Evolutionary conservation across 1,140 invertebrate species (phyloP).

Genomic region (Magallana ariakensis): DNA sequence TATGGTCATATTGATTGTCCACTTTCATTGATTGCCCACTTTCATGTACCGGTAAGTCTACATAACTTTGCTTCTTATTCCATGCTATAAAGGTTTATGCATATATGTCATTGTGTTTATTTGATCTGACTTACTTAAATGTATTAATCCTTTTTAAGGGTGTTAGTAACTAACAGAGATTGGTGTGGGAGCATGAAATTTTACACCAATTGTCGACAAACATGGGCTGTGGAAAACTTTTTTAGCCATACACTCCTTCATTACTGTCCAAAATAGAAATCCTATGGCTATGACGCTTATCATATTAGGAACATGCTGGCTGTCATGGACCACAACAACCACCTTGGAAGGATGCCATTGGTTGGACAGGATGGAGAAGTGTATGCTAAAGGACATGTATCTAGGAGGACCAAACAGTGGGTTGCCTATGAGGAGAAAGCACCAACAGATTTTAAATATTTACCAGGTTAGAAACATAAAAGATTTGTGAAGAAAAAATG

Average conservation of each 20-base stretch:
- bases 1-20: no score
- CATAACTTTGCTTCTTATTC: neutral
- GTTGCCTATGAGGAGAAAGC: neutral
- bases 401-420: slow-evolving; percentile 12
- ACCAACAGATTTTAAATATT: neutral
- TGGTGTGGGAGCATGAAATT: neutral
- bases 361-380: neutral
- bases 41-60: neutral
- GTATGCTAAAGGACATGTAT: neutral
- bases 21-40: neutral
- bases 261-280: neutral
- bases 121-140: no score
- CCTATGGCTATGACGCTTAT: slow-evolving; percentile 2
- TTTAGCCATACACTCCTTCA: neutral
- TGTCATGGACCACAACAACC: slow-evolving; percentile 15
- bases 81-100: neutral
- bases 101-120: neutral
- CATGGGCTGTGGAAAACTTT: slow-evolving; percentile 4
- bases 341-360: neutral
- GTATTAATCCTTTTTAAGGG: neutral
- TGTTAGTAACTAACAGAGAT: neutral
- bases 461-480: neutral
- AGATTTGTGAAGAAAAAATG: no score
- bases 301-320: neutral
- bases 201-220: neutral